Base-by-base conservation (phyloP, 2,797 vertebrate species). In the Podargus strigoides region DNA sequence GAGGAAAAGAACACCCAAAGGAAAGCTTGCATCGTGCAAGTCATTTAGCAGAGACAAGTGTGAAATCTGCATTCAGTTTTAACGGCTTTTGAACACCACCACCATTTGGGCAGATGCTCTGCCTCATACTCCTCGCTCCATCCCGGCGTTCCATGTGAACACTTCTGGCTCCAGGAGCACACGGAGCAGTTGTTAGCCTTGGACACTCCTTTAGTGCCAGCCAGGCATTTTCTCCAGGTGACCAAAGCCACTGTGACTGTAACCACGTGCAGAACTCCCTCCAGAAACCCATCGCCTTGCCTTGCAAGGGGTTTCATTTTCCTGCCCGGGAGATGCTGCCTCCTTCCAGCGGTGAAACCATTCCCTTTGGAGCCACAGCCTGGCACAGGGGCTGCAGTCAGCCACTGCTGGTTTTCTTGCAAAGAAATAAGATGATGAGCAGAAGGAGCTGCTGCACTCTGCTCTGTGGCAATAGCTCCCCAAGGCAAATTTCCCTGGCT, bases 131-230 rank as follows among this genome's bases (percentile, higher is more conserved):
- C 10, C 34, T n/a, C 73, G 39, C 67, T 32, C 0, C 6, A 34
- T 14, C 55, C 81, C 44, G 36, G 42, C 0, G 0, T 32, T 41
- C 9, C 15, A 1, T 1, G 4, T 2, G 22, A 58, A 32, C 4
- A 1, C 24, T 50, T 47, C 75, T 5, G 3, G n/a, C 42, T 62
- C 46, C 1, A 0, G 52, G 78, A 66, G 12, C 14, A 7, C 46
- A 15, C 14, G 11, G 49, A 64, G 58, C 58, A n/a, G 39, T 15
- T 1, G 1, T 18, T 18, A 30, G 27, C 2, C 0, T 16, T 62
- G 77, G 46, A 9, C 24, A 23, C 10, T 59, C 47, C 64, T 32
- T 32, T 1, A 1, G 7, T 6, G 41, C 3, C 44, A 55, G 1
- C 14, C 52, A 34, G 11, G 23, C 27, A 14, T 46, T 81, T 47